Evolutionary conservation across 2,888 invertebrate genomes (phyloP).

Genomic region (Spialia ferax): DNA sequence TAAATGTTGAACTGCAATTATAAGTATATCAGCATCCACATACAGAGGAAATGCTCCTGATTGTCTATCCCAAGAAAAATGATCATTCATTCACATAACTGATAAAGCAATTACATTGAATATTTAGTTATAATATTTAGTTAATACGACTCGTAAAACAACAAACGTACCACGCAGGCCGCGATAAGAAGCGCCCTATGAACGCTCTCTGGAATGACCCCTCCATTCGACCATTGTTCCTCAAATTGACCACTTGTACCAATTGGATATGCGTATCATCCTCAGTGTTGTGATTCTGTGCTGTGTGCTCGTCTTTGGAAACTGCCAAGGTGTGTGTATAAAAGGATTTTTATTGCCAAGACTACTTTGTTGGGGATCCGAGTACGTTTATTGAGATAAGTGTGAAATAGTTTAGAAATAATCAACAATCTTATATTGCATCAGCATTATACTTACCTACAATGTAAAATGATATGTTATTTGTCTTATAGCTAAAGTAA

Average conservation of each 20-base stretch:
- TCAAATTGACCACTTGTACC: slow-evolving; percentile 37
- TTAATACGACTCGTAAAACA: not conserved
- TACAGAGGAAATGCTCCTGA: too few relatives aligned
- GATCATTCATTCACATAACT: slow-evolving; percentile 6
- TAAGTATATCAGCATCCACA: not conserved
- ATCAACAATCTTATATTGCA: too few relatives aligned
- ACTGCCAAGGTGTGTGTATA: slow-evolving; percentile 25
- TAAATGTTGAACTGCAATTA: too few relatives aligned
- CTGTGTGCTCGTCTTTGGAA: slow-evolving; percentile 31
- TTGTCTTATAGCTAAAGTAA: too few relatives aligned
- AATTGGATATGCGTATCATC: slow-evolving; percentile 26
- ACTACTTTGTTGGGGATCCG: not conserved
- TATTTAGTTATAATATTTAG: not conserved
- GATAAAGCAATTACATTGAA: not conserved
- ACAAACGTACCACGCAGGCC: slow-evolving; percentile 5
- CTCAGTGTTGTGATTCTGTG: slow-evolving; percentile 1
- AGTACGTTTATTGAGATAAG: not conserved
- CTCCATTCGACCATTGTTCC: slow-evolving; percentile 27
- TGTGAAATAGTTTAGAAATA: too few relatives aligned
- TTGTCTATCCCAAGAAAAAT: not conserved
- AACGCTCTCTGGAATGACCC: slow-evolving; percentile 44
- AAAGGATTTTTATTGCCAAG: not conserved
- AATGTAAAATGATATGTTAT: too few relatives aligned
- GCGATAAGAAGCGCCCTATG: slow-evolving; percentile 46
- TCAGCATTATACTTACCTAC: too few relatives aligned